A percentile compares a stretch with the other conserved stretches of the same genome.
These are phyloP conservation scores for Macroglossus sobrinus DNA, from an alignment of 2,113 vertebrate species.

Conservation along the genomic window DNA sequence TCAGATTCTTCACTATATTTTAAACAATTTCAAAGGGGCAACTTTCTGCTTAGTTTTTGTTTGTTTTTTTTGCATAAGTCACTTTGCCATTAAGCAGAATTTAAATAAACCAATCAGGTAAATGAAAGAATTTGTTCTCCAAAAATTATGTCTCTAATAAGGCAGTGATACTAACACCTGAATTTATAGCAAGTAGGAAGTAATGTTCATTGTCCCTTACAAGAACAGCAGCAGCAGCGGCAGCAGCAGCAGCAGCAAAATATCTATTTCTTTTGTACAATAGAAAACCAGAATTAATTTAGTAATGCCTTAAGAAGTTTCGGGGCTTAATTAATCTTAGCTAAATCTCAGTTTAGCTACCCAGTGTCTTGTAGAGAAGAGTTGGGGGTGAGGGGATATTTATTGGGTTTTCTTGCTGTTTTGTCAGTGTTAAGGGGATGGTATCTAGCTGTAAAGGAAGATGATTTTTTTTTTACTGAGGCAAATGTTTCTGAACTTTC, in stretches of 20 bases:
- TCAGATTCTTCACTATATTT: neutral
- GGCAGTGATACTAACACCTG: neutral
- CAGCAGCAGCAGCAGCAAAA: neutral
- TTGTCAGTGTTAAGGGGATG: neutral
- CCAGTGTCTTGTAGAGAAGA: neutral
- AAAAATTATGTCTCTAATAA: neutral
- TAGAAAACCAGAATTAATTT: neutral
- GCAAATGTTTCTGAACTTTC: neutral
- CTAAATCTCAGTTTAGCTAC: neutral
- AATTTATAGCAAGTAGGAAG: neutral
- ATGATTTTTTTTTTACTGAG: neutral
- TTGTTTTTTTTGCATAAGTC: neutral
- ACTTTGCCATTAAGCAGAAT: neutral
- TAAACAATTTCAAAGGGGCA: neutral
- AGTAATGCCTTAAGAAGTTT: neutral
- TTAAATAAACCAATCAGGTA: slow-evolving; percentile 2
- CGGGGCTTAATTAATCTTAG: neutral
- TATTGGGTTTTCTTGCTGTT: neutral
- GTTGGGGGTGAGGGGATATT: neutral
- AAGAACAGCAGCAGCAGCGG: neutral
- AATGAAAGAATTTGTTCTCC: neutral
- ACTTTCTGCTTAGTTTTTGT: neutral
- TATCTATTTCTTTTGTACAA: neutral
- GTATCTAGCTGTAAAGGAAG: neutral
- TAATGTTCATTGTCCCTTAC: neutral